These are phyloP conservation scores for Schizopygopsis malacanthus DNA, from an alignment of 2,797 vertebrate species.

Conservation along the genomic window DNA sequence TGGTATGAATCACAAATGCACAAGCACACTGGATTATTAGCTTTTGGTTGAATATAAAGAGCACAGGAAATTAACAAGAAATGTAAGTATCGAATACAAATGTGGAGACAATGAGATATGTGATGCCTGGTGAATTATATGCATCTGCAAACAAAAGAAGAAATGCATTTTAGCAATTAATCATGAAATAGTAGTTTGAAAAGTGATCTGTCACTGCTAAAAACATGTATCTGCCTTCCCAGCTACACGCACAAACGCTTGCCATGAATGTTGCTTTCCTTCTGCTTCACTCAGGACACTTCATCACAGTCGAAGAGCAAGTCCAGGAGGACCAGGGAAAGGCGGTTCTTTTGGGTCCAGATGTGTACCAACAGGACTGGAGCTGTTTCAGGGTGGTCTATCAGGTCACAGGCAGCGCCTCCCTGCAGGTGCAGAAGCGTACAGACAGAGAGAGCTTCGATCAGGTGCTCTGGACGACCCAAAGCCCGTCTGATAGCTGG, in stretches of 20 bases:
- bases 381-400: slow-evolving; percentile 92
- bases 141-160: neutral
- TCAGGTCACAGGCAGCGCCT: slow-evolving; percentile 79
- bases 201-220: neutral
- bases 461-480: slow-evolving; percentile 86
- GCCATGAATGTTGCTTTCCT: slow-evolving; percentile 18
- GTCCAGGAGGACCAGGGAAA: slow-evolving; percentile 61
- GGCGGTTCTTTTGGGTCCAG: slow-evolving; percentile 85
- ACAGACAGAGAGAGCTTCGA: slow-evolving; percentile 87
- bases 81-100: neutral
- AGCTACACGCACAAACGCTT: neutral
- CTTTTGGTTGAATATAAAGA: slow-evolving; percentile 12
- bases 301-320: slow-evolving; percentile 82
- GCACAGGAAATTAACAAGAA: slow-evolving; percentile 2
- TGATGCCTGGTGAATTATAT: neutral
- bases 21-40: neutral
- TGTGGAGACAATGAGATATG: neutral
- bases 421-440: slow-evolving; percentile 84
- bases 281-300: slow-evolving; percentile 80
- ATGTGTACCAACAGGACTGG: slow-evolving; percentile 86
- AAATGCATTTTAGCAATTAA: neutral
- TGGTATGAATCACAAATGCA: slow-evolving; percentile 14
- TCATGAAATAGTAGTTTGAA: neutral
- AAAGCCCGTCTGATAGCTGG: slow-evolving; percentile 89
- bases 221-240: neutral